phyloP scores from a whole-genome alignment of 2,113 vertebrate species.

The Rhodinocichla rosea region DNA sequence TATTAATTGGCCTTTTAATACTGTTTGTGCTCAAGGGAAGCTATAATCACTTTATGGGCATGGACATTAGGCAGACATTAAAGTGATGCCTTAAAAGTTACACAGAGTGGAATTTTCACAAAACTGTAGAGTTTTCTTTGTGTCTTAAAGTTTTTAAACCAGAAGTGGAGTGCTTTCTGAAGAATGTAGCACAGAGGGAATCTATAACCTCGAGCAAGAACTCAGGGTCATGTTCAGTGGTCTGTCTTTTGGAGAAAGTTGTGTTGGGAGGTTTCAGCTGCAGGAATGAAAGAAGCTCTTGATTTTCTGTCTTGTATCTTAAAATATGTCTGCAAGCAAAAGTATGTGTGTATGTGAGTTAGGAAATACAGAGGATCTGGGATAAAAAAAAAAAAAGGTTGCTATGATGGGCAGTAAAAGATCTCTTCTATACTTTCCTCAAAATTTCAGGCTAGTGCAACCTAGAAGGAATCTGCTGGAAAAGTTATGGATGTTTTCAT shows the following conservation, averaged over 20 bases:
- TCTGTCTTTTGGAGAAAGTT: background rate
- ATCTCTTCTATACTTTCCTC: background rate
- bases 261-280: background rate
- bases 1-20: background rate
- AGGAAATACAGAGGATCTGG: background rate
- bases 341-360: background rate
- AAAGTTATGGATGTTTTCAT: background rate
- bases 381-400: background rate
- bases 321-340: background rate
- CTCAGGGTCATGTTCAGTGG: accelerated
- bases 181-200: background rate
- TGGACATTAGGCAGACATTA: background rate
- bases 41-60: background rate
- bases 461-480: background rate
- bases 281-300: background rate
- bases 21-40: background rate
- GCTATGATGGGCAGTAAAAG: background rate
- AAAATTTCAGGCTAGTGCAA: background rate
- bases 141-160: background rate
- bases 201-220: background rate
- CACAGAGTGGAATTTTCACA: background rate
- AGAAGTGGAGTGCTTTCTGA: background rate
- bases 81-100: background rate
- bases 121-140: background rate
- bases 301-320: background rate